Evolutionary conservation across 64 coral and sea anemone genomes (phyloP), one percentile per base, ranked within the genome.

Genomic region (Orbicella faveolata): DNA sequence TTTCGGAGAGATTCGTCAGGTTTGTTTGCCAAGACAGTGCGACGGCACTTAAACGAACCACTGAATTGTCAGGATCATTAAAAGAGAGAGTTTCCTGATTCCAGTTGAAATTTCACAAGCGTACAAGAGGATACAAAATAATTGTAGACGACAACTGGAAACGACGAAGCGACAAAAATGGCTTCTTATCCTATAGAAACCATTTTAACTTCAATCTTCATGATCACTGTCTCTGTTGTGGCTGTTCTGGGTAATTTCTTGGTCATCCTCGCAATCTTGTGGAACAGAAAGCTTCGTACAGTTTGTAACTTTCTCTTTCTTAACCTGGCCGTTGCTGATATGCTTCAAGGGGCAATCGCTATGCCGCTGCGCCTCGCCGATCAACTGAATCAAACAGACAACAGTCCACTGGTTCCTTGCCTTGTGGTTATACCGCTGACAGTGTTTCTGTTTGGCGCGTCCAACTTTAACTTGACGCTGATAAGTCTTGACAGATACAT

Each of bases 401-500:
- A 34, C 35, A 80, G 83, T 9, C 88, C 92, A 0, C 36, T 97
- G 2, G 75, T 97, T 25, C 95, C 95, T 30, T 97, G 95, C n/a
- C 70, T 93, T 23, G 95, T 89, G 11, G 95, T 97, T 4, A 91
- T 97, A 91, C 95, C 95, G 23, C 65, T 97, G 64, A 94, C 95
- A 23, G 87, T 97, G n/a, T 91, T 96, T 68, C 90, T 97, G 65
- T 97, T 89, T 73, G 90, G 95, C 48, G 92, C 95, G 16, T 94
- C 92, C 25, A 97, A 97, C 36, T 79, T 97, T 13, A 97, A 97
- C 18, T 25, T 97, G 48, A 97, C 95, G 18, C 54, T 97, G 10
- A 97, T 97, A 81, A 97, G 95, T 52, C 41, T 94, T 17, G 95
- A 97, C 83, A 88, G 95, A 19, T 97, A 94, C 55, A 44, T 97